A percentile compares a stretch with the other conserved stretches of the same genome.
phyloP scores from a whole-genome alignment of 1,140 invertebrate genomes.

The Drosophila cardini region DNA sequence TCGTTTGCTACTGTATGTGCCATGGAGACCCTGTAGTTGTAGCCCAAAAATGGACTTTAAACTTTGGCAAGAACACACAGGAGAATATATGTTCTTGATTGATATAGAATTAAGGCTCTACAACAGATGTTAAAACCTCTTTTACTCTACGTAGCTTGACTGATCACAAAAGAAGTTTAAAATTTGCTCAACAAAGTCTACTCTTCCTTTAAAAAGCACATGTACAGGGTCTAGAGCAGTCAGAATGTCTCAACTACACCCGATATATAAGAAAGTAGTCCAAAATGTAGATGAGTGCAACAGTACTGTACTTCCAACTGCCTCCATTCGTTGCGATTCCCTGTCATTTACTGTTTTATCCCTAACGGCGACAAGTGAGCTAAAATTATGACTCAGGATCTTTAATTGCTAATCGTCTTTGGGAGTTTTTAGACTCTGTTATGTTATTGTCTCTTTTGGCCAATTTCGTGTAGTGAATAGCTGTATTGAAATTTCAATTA shows the following conservation, averaged over 20 bases:
- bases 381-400: slow-evolving; percentile 60
- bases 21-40: background rate
- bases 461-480: slow-evolving; percentile 53
- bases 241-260: background rate
- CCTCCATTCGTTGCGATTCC: slow-evolving; percentile 3
- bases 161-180: too few species aligned
- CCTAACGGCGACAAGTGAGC: slow-evolving; percentile 67
- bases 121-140: too few species aligned
- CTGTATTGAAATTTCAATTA: slow-evolving; percentile 73
- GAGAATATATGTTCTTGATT: too few species aligned
- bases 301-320: background rate
- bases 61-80: too few species aligned
- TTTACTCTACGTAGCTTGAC: too few species aligned
- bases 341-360: slow-evolving; percentile 9
- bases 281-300: slow-evolving; percentile 26
- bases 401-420: slow-evolving; percentile 60
- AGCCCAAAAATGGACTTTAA: too few species aligned
- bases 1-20: slow-evolving; percentile 55
- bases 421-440: too few species aligned
- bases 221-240: too few species aligned
- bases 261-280: slow-evolving; percentile 48
- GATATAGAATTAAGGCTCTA: too few species aligned
- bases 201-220: too few species aligned
- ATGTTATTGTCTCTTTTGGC: slow-evolving; percentile 11
- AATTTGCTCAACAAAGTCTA: too few species aligned